These are phyloP conservation scores for Notodonta dromedarius DNA, from an alignment of 2,888 invertebrate species.

Conservation along the genomic window DNA sequence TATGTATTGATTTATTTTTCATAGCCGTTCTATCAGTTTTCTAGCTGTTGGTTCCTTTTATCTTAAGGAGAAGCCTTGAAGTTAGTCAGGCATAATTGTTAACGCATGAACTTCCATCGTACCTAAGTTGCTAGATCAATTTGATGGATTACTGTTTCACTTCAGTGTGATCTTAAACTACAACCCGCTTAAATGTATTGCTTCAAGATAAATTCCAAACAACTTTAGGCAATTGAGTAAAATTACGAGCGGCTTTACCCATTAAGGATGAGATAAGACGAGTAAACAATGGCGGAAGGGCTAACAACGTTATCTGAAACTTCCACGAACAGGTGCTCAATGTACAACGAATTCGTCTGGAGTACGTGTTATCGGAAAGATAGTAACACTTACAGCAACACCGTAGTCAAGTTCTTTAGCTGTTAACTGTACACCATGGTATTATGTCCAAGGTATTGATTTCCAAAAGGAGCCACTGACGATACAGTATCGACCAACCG, in stretches of 20 bases:
- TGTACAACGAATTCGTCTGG: constrained; percentile 40
- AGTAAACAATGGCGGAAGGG: constrained; percentile 57
- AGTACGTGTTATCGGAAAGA: constrained; percentile 14
- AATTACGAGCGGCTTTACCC: constrained; percentile 14
- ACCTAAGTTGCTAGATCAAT: not conserved
- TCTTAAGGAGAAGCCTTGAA: too few species aligned
- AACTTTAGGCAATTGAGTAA: constrained; percentile 20
- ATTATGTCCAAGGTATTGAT: too few species aligned
- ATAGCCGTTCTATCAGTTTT: not conserved
- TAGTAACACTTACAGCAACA: constrained; percentile 6
- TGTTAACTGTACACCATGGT: too few species aligned
- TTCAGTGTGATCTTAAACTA: not conserved
- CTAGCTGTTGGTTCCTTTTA: not conserved
- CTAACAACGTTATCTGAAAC: constrained; percentile 45
- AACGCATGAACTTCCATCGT: too few species aligned
- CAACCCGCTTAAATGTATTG: not conserved
- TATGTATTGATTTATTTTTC: not conserved
- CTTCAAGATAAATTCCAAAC: not conserved
- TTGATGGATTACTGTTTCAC: not conserved
- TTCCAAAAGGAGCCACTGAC: too few species aligned
- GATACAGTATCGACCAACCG: too few species aligned
- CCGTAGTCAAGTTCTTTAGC: not conserved
- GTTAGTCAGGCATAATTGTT: too few species aligned
- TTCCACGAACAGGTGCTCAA: constrained; percentile 34
- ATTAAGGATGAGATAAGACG: constrained; percentile 62